phyloP scores from a whole-genome alignment of 2,113 vertebrate species.

The Amazona guildingii region DNA sequence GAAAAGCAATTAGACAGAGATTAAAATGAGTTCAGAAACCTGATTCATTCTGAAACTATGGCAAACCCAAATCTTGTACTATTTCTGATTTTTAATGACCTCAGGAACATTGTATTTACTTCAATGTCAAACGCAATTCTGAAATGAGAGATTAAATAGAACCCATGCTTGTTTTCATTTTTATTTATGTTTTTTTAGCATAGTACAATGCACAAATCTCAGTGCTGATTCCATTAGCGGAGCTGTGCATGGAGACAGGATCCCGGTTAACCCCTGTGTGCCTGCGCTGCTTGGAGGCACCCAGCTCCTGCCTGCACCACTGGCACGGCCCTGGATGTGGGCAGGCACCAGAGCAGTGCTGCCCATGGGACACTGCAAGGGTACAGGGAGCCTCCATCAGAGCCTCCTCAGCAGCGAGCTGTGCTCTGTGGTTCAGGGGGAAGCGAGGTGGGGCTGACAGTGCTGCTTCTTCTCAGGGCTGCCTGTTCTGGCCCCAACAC shows the following conservation, averaged over 20 bases:
- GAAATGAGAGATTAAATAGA: conserved; percentile 66
- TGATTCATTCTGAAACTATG: conserved; percentile 81
- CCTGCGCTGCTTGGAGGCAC: neutral
- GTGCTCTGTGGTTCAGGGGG: neutral
- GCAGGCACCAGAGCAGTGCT: neutral
- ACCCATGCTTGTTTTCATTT: neutral
- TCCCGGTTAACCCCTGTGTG: neutral
- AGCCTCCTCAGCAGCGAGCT: neutral
- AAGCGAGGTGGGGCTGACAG: neutral
- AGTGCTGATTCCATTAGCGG: conserved; percentile 48
- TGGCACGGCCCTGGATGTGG: neutral
- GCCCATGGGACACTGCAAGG: neutral
- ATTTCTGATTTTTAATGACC: conserved; percentile 76
- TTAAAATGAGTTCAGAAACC: conserved; percentile 70
- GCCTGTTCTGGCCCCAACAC: neutral
- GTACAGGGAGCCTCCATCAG: neutral
- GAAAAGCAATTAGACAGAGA: conserved; percentile 64
- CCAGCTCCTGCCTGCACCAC: neutral
- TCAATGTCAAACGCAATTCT: conserved; percentile 66
- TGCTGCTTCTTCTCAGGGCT: neutral
- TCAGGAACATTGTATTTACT: conserved; percentile 72
- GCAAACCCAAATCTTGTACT: conserved; percentile 63
- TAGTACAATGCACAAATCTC: conserved; percentile 32
- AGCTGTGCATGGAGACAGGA: neutral
- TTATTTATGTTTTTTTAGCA: neutral